These are phyloP conservation scores for Eupithecia dodoneata DNA, from an alignment of 2,888 invertebrate genomes.

Conservation along the genomic window DNA sequence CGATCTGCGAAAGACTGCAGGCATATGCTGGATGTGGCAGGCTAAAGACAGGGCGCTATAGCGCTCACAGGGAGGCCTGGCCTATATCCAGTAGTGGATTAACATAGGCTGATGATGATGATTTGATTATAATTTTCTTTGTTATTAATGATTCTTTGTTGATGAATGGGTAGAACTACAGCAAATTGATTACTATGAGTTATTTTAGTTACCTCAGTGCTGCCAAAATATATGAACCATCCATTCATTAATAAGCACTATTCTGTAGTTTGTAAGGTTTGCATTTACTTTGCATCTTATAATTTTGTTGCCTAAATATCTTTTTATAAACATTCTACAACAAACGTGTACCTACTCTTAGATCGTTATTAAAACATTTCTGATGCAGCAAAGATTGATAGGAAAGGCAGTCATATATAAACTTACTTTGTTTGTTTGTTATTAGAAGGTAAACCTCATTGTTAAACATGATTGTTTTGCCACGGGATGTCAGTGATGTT, in stretches of 20 bases:
- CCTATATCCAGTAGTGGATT: too few relatives aligned
- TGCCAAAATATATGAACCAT: conserved; percentile 2
- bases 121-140: neutral
- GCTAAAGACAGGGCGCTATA: too few relatives aligned
- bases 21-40: too few relatives aligned
- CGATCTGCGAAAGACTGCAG: too few relatives aligned
- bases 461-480: conserved; percentile 11
- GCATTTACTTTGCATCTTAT: neutral
- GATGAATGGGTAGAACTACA: neutral
- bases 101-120: too few relatives aligned
- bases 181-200: neutral
- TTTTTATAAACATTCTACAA: neutral
- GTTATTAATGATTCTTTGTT: neutral
- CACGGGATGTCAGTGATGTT: conserved; percentile 8
- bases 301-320: neutral
- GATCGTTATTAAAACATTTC: conserved; percentile 1
- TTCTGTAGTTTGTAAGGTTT: neutral
- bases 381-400: neutral
- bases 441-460: conserved; percentile 7
- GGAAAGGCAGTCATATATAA: neutral
- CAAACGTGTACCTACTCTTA: neutral
- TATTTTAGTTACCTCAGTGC: neutral
- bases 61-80: too few relatives aligned
- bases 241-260: neutral
- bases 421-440: neutral